Evolutionary conservation across 2,113 vertebrate genomes (phyloP), one percentile per base, ranked within the genome.

Genomic region (Alaudala cheleensis): DNA sequence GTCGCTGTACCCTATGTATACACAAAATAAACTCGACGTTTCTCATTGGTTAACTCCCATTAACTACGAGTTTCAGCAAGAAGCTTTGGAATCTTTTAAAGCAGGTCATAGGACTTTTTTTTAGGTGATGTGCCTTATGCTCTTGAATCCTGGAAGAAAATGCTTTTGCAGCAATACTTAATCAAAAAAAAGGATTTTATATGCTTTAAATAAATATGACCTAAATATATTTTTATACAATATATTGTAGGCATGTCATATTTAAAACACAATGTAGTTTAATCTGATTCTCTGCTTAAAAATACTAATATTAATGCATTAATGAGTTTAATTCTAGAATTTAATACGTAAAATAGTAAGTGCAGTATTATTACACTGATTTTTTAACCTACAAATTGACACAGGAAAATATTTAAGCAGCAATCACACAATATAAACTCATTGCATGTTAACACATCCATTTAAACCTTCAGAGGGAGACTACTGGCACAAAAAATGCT

Each of bases 1-100:
- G 39, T 53, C 0, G 0, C 50, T 86, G 14, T 53, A 50, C 47
- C 10, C 15, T n/a, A 6, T 4, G 1, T 44, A 50, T 37, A 74
- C 10, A 12, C 7, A 54, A 25, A 40, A 34, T 31, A 65, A 93
- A 71, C 8, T 13, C 57, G 31, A 37, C 18, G 5, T 66, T 71
- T 91, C 17, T 23, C 11, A 45, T n/a, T 85, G 14, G 5, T 19
- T 81, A 39, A 57, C 10, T 39, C 25, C 39, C 37, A 61, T 89
- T 84, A 70, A 28, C 17, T 66, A 33, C 1, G 3, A 15, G 5
- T 51, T 83, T 71, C 45, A 65, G 24, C 14, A 24, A 64, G 53
- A 82, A 71, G 24, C 11, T 82, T 40, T 4, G 4, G n/a, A 91
- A 17, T 11, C 5, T 61, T 91, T n/a, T 64, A 26, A 86, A 82